Conservation (phyloP, 2,797 vertebrate genomes). For the Australoheros facetus region DNA sequence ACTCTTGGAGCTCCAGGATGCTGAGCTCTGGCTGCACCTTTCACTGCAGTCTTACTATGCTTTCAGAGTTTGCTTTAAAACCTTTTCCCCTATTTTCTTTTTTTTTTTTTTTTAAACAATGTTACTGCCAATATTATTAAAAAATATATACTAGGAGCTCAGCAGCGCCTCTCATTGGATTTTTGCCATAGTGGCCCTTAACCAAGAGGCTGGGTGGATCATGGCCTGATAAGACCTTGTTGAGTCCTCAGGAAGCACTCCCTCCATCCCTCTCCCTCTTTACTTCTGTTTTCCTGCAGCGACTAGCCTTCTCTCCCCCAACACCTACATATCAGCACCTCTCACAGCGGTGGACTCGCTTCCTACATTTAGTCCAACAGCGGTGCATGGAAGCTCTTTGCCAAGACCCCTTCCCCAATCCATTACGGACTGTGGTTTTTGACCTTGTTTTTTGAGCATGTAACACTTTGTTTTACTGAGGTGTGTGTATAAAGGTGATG, state of each 20-base stretch:
- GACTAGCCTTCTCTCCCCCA: conserved; percentile 7
- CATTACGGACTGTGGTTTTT: neutral
- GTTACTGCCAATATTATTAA: conserved; percentile 69
- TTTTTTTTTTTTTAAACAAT: conserved; percentile 27
- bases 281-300: conserved; percentile 13
- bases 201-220: conserved; percentile 32
- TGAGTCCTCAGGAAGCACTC: conserved; percentile 56
- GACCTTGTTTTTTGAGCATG: conserved; percentile 38
- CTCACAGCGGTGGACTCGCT: conserved; percentile 23
- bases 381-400: neutral
- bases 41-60: conserved; percentile 59
- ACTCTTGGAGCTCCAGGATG: conserved; percentile 22
- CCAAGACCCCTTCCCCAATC: neutral
- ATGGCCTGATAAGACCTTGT: conserved; percentile 28
- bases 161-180: conserved; percentile 37
- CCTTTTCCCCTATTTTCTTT: conserved; percentile 10
- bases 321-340: conserved; percentile 50
- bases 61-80: conserved; percentile 53
- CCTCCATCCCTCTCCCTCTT: neutral
- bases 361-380: conserved; percentile 5
- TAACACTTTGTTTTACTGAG: conserved; percentile 43
- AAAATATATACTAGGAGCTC: conserved; percentile 23
- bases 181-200: conserved; percentile 59
- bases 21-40: conserved; percentile 23
- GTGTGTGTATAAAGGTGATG: conserved; percentile 23